phyloP scores from a whole-genome alignment of 2,888 invertebrate genomes.

The Dryococelus australis region DNA sequence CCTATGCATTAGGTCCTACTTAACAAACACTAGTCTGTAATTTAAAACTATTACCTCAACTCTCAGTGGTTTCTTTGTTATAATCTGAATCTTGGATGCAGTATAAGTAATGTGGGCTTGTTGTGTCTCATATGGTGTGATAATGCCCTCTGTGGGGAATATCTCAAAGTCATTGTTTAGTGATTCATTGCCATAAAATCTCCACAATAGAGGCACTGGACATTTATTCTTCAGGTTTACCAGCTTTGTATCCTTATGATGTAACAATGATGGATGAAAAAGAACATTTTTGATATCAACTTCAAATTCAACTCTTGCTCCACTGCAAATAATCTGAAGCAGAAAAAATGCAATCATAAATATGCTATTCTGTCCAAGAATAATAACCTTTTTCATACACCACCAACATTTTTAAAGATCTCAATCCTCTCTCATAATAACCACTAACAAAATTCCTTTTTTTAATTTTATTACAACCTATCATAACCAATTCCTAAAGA shows the following conservation, averaged over 20 bases:
- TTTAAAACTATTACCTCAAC: conserved; percentile 57
- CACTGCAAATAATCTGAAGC: conserved; percentile 60
- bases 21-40: neutral
- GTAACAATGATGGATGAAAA: conserved; percentile 65
- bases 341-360: neutral
- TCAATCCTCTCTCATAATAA: too few relatives aligned
- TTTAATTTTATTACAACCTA: too few relatives aligned
- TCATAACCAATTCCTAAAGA: too few relatives aligned
- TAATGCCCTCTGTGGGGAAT: conserved; percentile 58
- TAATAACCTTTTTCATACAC: too few relatives aligned
- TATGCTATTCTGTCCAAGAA: neutral
- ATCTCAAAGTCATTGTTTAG: conserved; percentile 58
- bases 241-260: conserved; percentile 61
- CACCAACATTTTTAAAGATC: too few relatives aligned
- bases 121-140: conserved; percentile 60
- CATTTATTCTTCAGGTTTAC: conserved; percentile 66
- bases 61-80: conserved; percentile 57
- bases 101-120: conserved; percentile 63
- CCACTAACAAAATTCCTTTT: too few relatives aligned
- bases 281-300: conserved; percentile 57
- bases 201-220: conserved; percentile 65
- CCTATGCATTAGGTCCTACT: too few relatives aligned
- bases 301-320: conserved; percentile 62
- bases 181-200: conserved; percentile 59
- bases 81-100: conserved; percentile 60